Conservation (phyloP, 2,888 invertebrate genomes). For the Ptilodon capucinus region DNA sequence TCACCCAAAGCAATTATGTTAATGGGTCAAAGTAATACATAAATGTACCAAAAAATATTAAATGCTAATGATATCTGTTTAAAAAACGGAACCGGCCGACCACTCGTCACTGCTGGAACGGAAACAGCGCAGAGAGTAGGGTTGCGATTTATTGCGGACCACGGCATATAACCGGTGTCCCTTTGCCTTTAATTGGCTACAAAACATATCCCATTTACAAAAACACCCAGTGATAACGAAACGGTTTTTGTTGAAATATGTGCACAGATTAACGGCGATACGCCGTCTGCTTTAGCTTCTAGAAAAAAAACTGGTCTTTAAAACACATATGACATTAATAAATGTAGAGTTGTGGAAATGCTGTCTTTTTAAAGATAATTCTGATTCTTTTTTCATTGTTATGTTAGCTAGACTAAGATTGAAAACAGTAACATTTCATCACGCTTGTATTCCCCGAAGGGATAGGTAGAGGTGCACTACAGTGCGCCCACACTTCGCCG, state of each 20-base stretch:
- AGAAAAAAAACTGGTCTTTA: not conserved
- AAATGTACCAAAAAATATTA: slow-evolving; percentile 19
- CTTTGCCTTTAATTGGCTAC: slow-evolving; percentile 79
- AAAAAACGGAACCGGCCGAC: slow-evolving; percentile 34
- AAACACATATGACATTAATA: not conserved
- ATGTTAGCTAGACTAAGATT: too few species aligned
- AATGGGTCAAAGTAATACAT: slow-evolving; percentile 10
- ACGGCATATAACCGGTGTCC: slow-evolving; percentile 62
- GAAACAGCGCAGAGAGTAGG: slow-evolving; percentile 63
- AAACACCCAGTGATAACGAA: slow-evolving; percentile 63
- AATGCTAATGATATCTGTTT: slow-evolving; percentile 32
- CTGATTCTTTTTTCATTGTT: too few species aligned
- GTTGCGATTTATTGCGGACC: slow-evolving; percentile 79
- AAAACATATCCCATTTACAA: slow-evolving; percentile 74
- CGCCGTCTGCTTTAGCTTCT: not conserved
- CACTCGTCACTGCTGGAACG: slow-evolving; percentile 42
- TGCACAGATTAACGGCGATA: slow-evolving; percentile 21
- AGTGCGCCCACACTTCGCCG: too few species aligned
- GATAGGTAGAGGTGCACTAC: too few species aligned
- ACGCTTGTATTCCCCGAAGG: too few species aligned
- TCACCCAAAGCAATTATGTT: too few species aligned
- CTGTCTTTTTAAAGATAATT: too few species aligned
- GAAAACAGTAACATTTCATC: too few species aligned
- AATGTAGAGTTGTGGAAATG: too few species aligned
- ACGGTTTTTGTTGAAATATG: slow-evolving; percentile 29